phyloP scores from a whole-genome alignment of 2,113 vertebrate species.

The Eclectus roratus region DNA sequence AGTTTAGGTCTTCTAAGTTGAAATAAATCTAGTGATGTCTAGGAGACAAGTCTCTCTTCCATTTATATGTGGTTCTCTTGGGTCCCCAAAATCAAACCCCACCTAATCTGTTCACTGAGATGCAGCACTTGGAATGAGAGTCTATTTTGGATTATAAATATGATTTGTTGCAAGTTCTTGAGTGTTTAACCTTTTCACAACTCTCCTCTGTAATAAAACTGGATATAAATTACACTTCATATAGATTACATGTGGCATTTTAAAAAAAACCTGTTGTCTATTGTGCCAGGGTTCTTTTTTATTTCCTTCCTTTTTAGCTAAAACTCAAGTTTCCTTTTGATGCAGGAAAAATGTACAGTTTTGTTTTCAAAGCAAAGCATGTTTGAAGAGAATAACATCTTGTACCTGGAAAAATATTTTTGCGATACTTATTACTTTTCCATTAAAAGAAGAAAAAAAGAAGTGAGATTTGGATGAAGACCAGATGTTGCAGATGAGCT shows the following conservation, averaged over 20 bases:
- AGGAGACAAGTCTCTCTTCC: neutral
- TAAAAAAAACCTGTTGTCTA: neutral
- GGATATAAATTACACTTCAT: neutral
- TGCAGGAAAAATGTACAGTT: neutral
- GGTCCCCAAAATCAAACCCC: neutral
- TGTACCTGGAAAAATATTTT: neutral
- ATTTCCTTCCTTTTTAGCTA: neutral
- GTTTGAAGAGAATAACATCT: neutral
- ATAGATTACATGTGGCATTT: neutral
- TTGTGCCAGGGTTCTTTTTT: neutral
- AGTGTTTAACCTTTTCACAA: neutral
- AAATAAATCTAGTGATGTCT: neutral
- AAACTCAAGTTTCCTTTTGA: neutral
- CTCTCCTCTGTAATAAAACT: neutral
- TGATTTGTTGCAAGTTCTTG: neutral
- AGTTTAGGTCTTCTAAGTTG: neutral
- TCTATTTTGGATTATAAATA: neutral
- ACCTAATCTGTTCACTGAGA: neutral
- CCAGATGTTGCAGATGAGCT: neutral
- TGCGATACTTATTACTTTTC: neutral
- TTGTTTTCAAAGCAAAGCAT: neutral
- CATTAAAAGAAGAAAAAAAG: neutral
- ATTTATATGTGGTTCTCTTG: neutral
- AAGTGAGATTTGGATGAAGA: neutral
- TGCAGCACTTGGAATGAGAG: neutral